Percentiles rank a stretch among this genome's conserved stretches.
Evolutionary conservation across 2,113 vertebrate species (phyloP).

Genomic region (Octodon degus): DNA sequence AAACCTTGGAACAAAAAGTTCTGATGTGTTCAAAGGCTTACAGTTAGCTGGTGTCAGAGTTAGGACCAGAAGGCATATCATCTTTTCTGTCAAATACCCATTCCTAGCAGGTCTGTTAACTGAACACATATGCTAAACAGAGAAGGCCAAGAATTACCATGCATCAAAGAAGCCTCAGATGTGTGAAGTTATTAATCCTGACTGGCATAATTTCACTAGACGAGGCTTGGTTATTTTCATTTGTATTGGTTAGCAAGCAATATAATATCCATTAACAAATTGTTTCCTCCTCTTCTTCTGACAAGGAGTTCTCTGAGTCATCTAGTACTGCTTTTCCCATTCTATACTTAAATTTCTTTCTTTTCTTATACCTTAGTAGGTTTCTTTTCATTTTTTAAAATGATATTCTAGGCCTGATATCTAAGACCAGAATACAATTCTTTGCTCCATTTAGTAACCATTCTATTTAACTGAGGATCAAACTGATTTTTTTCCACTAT

Average conservation of each 20-base stretch:
- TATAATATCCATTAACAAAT: constrained; percentile 47
- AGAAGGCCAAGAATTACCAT: constrained; percentile 22
- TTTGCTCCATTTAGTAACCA: constrained; percentile 49
- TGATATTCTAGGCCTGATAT: not conserved
- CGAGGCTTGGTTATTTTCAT: not conserved
- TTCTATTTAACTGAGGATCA: constrained; percentile 29
- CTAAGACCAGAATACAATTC: not conserved
- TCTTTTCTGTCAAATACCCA: constrained; percentile 46
- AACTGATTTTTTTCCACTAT: constrained; percentile 35
- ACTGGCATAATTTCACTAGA: constrained; percentile 47
- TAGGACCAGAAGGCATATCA: not conserved
- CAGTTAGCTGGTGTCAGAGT: not conserved
- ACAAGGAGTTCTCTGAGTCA: constrained; percentile 47
- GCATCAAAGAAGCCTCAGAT: constrained; percentile 50
- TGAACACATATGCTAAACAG: constrained; percentile 44
- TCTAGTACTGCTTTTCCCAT: constrained; percentile 15
- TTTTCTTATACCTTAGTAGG: not conserved
- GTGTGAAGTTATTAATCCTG: constrained; percentile 64
- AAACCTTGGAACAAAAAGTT: not conserved
- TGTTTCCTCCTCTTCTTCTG: constrained; percentile 22
- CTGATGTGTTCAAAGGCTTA: not conserved
- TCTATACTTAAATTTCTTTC: constrained; percentile 34
- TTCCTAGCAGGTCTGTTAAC: constrained; percentile 47
- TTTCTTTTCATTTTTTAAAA: constrained; percentile 43
- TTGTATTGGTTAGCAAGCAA: constrained; percentile 53